These are phyloP conservation scores for Lasioglossum villosulum DNA, from an alignment of 2,888 invertebrate genomes.

Conservation along the genomic window DNA sequence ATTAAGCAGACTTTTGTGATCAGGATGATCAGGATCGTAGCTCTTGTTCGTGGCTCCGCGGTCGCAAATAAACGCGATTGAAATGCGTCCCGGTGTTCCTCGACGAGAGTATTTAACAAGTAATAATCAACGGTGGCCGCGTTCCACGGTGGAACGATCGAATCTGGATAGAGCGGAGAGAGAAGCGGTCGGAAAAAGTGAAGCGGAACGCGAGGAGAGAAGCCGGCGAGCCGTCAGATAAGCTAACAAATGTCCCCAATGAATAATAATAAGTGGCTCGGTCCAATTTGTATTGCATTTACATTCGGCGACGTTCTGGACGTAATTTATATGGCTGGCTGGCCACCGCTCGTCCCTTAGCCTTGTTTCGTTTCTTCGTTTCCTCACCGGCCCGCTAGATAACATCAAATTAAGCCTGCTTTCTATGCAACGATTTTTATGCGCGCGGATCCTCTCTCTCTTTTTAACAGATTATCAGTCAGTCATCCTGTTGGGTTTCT, in stretches of 20 bases:
- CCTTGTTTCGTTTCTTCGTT: conserved; percentile 63
- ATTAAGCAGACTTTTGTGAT: no score
- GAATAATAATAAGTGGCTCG: conserved; percentile 80
- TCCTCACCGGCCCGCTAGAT: conserved; percentile 65
- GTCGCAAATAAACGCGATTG: conserved; percentile 33
- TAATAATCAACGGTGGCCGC: conserved; percentile 52
- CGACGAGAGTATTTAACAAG: conserved; percentile 50
- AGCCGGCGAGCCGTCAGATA: conserved; percentile 74
- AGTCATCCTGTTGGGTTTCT: not conserved
- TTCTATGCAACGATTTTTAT: conserved; percentile 53
- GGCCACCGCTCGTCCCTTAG: conserved; percentile 22
- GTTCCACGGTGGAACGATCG: conserved; percentile 38
- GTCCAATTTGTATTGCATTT: conserved; percentile 81
- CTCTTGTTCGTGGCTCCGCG: no score
- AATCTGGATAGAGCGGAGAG: conserved; percentile 14
- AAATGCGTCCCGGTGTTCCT: conserved; percentile 20
- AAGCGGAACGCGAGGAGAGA: conserved; percentile 39
- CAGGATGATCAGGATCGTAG: no score
- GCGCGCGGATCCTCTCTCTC: not conserved
- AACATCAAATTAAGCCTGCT: conserved; percentile 77
- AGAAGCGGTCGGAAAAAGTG: conserved; percentile 38
- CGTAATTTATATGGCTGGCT: conserved; percentile 76
- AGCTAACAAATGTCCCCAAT: conserved; percentile 82
- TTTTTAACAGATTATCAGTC: not conserved
- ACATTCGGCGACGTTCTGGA: conserved; percentile 75